phyloP scores from a whole-genome alignment of 2,888 invertebrate species.

The Operophtera brumata region DNA sequence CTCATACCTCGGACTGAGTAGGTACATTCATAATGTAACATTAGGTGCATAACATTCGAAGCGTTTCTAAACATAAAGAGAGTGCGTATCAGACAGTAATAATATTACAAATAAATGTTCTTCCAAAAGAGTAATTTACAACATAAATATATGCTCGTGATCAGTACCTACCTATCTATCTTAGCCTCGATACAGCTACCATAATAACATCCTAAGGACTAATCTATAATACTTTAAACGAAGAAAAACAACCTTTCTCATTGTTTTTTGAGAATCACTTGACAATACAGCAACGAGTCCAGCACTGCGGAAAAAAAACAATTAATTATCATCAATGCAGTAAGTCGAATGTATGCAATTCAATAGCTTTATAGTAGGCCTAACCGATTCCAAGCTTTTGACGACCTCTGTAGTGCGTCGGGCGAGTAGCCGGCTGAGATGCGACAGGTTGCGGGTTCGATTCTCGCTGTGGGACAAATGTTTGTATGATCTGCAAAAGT shows the following conservation, averaged over 20 bases:
- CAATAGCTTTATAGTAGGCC: background rate
- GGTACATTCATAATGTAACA: background rate
- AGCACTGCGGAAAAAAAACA: constrained; percentile 59
- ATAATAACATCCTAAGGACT: constrained; percentile 8
- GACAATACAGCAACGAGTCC: constrained; percentile 75
- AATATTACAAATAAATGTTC: background rate
- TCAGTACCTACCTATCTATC: background rate
- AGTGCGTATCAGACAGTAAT: too few relatives aligned
- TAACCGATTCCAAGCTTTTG: too few relatives aligned
- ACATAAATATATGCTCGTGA: background rate
- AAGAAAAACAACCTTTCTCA: constrained; percentile 31
- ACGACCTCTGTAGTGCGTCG: too few relatives aligned
- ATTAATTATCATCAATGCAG: background rate
- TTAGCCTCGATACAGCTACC: constrained; percentile 13
- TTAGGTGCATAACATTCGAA: too few relatives aligned
- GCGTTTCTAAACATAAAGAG: too few relatives aligned
- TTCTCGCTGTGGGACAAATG: too few relatives aligned
- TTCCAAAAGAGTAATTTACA: background rate
- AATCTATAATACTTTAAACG: constrained; percentile 20
- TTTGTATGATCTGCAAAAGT: too few relatives aligned
- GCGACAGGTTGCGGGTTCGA: too few relatives aligned
- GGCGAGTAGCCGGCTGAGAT: too few relatives aligned
- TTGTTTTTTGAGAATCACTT: constrained; percentile 73
- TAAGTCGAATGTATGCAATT: background rate
- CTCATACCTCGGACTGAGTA: background rate